phyloP scores from a whole-genome alignment of 1,140 invertebrate genomes.

The Aphis gossypii region DNA sequence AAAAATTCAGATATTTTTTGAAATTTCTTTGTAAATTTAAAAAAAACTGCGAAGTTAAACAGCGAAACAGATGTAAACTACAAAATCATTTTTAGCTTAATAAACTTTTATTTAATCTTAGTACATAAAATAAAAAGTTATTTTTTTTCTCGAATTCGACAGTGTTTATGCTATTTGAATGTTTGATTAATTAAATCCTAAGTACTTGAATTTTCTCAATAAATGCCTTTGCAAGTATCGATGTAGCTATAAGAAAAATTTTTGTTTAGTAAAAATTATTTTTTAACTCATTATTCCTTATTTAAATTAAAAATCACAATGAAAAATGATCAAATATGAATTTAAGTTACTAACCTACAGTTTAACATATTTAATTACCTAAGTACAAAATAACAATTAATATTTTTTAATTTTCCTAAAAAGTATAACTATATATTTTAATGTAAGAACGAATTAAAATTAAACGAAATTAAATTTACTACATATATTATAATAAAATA shows the following conservation, averaged over 20 bases:
- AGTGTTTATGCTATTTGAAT: not conserved
- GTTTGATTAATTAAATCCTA: not conserved
- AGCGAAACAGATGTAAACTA: too few species aligned
- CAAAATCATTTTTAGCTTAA: too few species aligned
- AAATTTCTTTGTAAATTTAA: too few species aligned
- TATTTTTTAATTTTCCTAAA: not conserved
- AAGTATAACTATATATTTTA: not conserved
- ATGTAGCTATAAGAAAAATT: not conserved
- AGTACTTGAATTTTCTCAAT: not conserved
- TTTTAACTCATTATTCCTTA: not conserved
- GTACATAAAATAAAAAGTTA: not conserved
- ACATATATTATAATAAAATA: too few species aligned
- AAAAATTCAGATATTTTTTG: too few species aligned
- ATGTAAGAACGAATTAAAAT: not conserved
- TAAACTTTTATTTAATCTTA: not conserved
- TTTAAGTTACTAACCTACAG: not conserved
- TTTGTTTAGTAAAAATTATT: not conserved
- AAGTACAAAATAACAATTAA: not conserved
- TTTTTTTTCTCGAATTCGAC: not conserved
- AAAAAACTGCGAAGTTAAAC: too few species aligned
- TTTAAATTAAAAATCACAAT: not conserved
- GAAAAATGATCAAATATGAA: not conserved
- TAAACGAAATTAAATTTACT: not conserved
- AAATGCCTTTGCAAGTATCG: too few species aligned
- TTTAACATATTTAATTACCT: not conserved